These are phyloP conservation scores for Drosophila yakuba DNA, from an alignment of 1,140 invertebrate genomes.

Conservation along the genomic window DNA sequence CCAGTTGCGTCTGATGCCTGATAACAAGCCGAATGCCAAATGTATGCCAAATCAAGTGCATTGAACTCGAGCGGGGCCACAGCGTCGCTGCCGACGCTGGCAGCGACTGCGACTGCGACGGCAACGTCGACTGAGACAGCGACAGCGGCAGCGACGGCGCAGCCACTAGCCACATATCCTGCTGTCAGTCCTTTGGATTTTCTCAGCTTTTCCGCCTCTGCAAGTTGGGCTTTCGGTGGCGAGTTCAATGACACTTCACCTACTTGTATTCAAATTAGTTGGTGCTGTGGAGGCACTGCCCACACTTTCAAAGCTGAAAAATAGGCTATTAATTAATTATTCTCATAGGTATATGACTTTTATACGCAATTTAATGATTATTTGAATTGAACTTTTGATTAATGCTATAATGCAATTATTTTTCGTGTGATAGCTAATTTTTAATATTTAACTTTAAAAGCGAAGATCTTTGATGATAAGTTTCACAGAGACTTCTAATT, in stretches of 20 bases:
- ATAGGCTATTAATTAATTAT: too few relatives aligned
- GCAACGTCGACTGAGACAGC: not conserved
- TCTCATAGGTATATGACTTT: too few relatives aligned
- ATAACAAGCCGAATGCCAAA: slow-evolving; percentile 57
- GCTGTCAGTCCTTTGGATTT: slow-evolving; percentile 6
- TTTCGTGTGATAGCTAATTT: too few relatives aligned
- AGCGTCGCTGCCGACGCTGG: slow-evolving; percentile 4
- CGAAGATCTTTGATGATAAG: not conserved
- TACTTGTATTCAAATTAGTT: slow-evolving; percentile 72
- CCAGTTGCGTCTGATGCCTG: slow-evolving; percentile 46
- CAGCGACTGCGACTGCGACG: not conserved
- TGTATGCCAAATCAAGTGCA: slow-evolving; percentile 77
- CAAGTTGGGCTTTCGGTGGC: slow-evolving; percentile 35
- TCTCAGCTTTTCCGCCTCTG: not conserved
- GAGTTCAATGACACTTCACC: slow-evolving; percentile 83
- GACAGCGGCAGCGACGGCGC: slow-evolving; percentile 4
- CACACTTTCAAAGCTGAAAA: not conserved
- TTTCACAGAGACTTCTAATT: too few relatives aligned
- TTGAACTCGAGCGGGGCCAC: slow-evolving; percentile 60
- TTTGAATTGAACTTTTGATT: not conserved
- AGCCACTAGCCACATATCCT: slow-evolving; percentile 13
- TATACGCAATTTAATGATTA: too few relatives aligned
- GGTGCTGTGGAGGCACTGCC: not conserved
- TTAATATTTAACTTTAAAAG: too few relatives aligned
- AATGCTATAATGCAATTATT: too few relatives aligned